These are phyloP conservation scores for Chinchilla lanigera DNA, from an alignment of 2,113 vertebrate species.

Conservation along the genomic window DNA sequence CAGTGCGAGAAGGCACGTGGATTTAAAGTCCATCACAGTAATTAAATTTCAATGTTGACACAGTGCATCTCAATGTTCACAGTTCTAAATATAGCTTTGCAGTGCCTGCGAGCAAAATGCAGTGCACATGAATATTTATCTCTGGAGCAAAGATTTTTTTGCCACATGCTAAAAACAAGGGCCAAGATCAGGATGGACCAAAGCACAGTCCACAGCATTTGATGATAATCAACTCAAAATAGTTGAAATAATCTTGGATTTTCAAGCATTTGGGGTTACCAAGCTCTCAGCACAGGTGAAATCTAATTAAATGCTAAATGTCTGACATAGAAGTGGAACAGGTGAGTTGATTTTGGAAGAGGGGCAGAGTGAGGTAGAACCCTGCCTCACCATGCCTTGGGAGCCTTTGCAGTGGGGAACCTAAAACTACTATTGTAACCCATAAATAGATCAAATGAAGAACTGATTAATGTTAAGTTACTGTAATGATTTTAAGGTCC, in stretches of 20 bases:
- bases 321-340: conserved; percentile 18
- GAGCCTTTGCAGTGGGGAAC: background rate
- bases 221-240: conserved; percentile 2
- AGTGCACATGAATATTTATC: conserved; percentile 58
- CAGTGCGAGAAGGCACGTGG: background rate
- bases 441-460: conserved; percentile 42
- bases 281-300: background rate
- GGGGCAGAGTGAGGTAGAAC: background rate
- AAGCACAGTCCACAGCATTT: conserved; percentile 9
- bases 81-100: conserved; percentile 70
- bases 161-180: conserved; percentile 49
- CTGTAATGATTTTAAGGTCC: background rate
- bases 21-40: conserved; percentile 68
- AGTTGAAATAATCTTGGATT: background rate
- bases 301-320: conserved; percentile 41
- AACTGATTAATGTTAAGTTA: conserved; percentile 25
- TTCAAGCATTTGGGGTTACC: background rate
- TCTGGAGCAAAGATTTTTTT: background rate
- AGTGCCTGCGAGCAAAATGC: conserved; percentile 38
- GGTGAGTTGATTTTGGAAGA: background rate
- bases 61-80: conserved; percentile 45
- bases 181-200: conserved; percentile 20
- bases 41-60: conserved; percentile 72
- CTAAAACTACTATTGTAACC: background rate
- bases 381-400: background rate